phyloP scores from a whole-genome alignment of 1,140 invertebrate genomes.

The Heliconius hermathena region DNA sequence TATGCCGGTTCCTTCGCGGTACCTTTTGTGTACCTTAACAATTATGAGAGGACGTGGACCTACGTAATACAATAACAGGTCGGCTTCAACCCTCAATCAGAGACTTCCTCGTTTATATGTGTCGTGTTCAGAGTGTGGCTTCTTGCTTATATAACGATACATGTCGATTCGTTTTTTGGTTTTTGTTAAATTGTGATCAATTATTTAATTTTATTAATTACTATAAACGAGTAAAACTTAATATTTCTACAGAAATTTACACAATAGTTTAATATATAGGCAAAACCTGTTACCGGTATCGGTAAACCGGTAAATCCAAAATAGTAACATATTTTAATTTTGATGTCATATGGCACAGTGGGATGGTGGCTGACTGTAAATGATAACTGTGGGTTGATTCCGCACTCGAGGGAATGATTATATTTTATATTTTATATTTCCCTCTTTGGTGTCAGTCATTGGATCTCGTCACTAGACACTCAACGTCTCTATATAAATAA shows the following conservation, averaged over 20 bases:
- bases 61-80: conserved; percentile 46
- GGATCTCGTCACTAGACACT: too few species aligned
- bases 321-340: too few species aligned
- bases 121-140: too few species aligned
- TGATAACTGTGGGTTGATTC: not conserved
- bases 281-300: not conserved
- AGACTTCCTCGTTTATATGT: not conserved
- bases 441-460: too few species aligned
- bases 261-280: not conserved
- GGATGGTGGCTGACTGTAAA: not conserved
- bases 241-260: not conserved
- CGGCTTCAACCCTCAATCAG: conserved; percentile 26
- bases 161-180: too few species aligned
- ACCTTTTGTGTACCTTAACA: conserved; percentile 56
- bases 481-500: too few species aligned
- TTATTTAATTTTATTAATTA: not conserved
- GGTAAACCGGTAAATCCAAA: too few species aligned
- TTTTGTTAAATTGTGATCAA: not conserved
- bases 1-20: conserved; percentile 51
- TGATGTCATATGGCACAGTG: not conserved
- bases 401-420: not conserved
- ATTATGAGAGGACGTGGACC: conserved; percentile 49
- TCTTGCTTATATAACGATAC: too few species aligned
- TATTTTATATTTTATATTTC: too few species aligned
- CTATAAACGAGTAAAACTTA: not conserved